Base-by-base conservation (phyloP, 2,888 invertebrate genomes). In the Acrobasis suavella region DNA sequence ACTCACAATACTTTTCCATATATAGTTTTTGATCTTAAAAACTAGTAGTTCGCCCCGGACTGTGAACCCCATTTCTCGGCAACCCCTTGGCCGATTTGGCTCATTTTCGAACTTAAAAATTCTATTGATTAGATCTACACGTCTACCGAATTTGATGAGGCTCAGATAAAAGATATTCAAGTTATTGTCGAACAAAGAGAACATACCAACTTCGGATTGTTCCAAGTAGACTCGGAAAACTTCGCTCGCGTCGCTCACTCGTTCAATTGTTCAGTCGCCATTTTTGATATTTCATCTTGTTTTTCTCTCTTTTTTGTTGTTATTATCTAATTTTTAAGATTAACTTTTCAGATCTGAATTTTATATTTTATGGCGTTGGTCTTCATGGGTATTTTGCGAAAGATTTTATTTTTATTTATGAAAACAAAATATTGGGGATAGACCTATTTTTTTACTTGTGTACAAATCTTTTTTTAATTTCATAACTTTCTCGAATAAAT, bases 341-440 rank as follows among this genome's bases (percentile, higher is more conserved):
- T 59, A 22, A 22, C 54, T 63, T 64, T 60, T 58, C 54, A 65
- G 67, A 67, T 67, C 67, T 67, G 65, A 60, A 62, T 61, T 62
- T 16, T 64, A 62, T 54, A 54, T 60, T 62, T 58, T 64, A 15
- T 54, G 42, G 49, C 12, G n/a, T 46, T 46, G 12, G 14, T 52
- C 38, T 17, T 50, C 50, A 39, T 39, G 39, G 17, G 38, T 60
- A 64, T 62, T 58, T 50, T 39, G 38, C 32, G 14, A 32, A 50
- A 61, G 16, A 9, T 63, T 50, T 54, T 60, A 32, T 49, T 51
- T 60, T 60, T 54, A 42, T 38, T 39, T 51, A 15, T 51, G 16
- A 50, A 60, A 50, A 14, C 50, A 32, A 50, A 32, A 37, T 54
- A 51, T 38, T 17, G 9, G 50, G 14, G n/a, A 49, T 42, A 12